These are phyloP conservation scores for Adineta ricciae DNA, from an alignment of 2,888 invertebrate genomes.

Conservation along the genomic window DNA sequence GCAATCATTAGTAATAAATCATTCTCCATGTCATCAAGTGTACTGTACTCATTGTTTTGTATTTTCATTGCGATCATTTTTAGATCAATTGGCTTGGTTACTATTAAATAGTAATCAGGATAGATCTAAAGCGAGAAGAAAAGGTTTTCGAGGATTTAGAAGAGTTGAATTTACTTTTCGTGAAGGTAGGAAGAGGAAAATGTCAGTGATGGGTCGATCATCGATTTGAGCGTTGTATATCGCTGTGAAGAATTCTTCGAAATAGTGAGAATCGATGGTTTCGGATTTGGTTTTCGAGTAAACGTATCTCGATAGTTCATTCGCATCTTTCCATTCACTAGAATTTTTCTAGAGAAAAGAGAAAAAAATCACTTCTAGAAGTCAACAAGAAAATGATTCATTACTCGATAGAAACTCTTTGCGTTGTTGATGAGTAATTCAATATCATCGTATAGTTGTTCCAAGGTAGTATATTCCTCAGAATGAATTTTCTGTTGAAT, in stretches of 20 bases:
- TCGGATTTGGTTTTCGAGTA: background rate
- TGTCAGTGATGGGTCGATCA: background rate
- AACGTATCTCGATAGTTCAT: slow-evolving; percentile 2
- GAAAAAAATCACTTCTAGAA: background rate
- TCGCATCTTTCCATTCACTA: background rate
- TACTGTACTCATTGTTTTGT: slow-evolving; percentile 68
- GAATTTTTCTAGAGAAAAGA: background rate
- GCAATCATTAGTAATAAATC: slow-evolving; percentile 80
- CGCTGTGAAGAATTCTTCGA: slow-evolving; percentile 19
- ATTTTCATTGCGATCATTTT: slow-evolving; percentile 83
- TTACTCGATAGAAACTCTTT: slow-evolving; percentile 73
- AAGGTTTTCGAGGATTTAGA: too few species aligned
- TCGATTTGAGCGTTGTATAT: background rate
- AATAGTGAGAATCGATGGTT: background rate
- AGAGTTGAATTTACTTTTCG: background rate
- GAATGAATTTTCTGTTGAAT: slow-evolving; percentile 88
- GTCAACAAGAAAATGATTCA: background rate
- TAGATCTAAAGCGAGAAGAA: slow-evolving; percentile 53
- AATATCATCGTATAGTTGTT: slow-evolving; percentile 77
- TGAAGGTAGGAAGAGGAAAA: slow-evolving; percentile 5
- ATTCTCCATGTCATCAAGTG: slow-evolving; percentile 70
- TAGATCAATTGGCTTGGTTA: slow-evolving; percentile 84
- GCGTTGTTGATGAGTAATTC: slow-evolving; percentile 84
- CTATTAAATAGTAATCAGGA: slow-evolving; percentile 86
- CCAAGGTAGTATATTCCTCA: slow-evolving; percentile 86